A percentile compares a stretch with the other conserved stretches of the same genome.
phyloP scores from a whole-genome alignment of 1,140 invertebrate species.

The Neotoxoptera formosana region DNA sequence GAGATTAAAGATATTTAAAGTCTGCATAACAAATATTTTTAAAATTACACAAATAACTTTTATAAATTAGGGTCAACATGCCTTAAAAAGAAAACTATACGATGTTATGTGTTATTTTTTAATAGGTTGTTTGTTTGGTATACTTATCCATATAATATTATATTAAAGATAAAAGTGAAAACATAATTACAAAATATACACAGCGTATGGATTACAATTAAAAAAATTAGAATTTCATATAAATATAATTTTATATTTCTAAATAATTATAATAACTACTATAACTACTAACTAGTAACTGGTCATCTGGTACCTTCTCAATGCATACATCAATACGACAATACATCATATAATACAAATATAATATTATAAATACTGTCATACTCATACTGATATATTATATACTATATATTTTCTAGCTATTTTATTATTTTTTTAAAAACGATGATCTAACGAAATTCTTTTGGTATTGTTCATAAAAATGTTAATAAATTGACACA shows the following conservation, averaged over 20 bases:
- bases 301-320: not conserved
- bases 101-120: not conserved
- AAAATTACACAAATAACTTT: not conserved
- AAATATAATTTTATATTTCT: not conserved
- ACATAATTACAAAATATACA: not conserved
- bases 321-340: not conserved
- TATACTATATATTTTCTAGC: not conserved
- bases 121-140: not conserved
- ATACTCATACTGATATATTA: not conserved
- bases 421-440: not conserved
- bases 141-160: not conserved
- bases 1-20: constrained; percentile 19
- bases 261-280: no score
- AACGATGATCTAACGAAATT: not conserved
- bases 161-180: no score
- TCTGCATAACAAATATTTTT: not conserved
- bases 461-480: not conserved
- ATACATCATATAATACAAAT: not conserved
- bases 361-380: not conserved
- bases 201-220: not conserved
- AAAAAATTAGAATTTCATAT: not conserved
- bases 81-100: not conserved
- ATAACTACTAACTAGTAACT: not conserved
- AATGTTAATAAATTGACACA: not conserved
- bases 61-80: not conserved